Conservation (phyloP, 1,140 invertebrate species). For the Eumeta japonica region DNA sequence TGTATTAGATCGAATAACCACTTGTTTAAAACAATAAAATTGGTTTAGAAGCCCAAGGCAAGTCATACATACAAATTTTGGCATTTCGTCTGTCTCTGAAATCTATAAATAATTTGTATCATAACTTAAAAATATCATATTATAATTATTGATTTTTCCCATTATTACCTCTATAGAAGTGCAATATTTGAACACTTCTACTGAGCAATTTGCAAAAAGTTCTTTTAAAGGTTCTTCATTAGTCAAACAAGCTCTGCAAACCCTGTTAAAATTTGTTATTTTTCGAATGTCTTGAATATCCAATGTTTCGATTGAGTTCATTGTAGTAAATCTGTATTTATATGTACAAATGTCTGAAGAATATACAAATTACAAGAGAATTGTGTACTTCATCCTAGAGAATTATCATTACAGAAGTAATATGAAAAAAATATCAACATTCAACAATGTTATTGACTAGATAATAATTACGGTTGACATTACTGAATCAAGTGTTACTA, state of each 20-base stretch:
- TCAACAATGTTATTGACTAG: no score
- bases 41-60: slow-evolving; percentile 47
- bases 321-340: no score
- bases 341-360: no score
- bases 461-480: no score
- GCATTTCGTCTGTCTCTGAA: slow-evolving; percentile 38
- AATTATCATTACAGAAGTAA: no score
- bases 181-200: slow-evolving; percentile 50
- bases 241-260: slow-evolving; percentile 49
- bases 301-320: no score
- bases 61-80: slow-evolving; percentile 39
- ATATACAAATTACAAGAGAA: no score
- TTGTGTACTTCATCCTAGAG: no score
- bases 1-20: slow-evolving; percentile 40
- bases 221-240: slow-evolving; percentile 37
- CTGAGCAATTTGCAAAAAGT: slow-evolving; percentile 43
- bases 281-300: no score
- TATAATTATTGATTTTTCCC: slow-evolving; percentile 5
- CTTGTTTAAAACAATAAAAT: slow-evolving; percentile 50
- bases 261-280: slow-evolving; percentile 44
- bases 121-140: slow-evolving; percentile 6
- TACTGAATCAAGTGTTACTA: no score
- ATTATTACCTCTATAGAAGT: slow-evolving; percentile 48
- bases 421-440: no score
- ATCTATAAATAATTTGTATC: slow-evolving; percentile 25